phyloP scores from a whole-genome alignment of 2,888 invertebrate genomes.

The Drosophila austrosaltans region DNA sequence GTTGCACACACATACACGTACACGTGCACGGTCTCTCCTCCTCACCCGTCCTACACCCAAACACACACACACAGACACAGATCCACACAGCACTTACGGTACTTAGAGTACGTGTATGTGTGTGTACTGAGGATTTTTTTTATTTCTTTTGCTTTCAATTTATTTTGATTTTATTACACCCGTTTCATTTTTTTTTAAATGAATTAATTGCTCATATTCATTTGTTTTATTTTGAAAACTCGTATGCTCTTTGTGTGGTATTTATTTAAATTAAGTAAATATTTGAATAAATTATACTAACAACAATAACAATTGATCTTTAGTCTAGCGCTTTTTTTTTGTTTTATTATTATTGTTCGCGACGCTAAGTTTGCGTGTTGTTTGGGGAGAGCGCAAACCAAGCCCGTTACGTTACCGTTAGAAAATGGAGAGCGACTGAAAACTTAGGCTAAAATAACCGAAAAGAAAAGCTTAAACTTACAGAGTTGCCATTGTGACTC shows the following conservation, averaged over 20 bases:
- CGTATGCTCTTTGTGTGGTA: slow-evolving; percentile 13
- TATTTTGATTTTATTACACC: slow-evolving; percentile 70
- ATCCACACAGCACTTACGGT: slow-evolving; percentile 50
- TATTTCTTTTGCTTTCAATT: slow-evolving; percentile 60
- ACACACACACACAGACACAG: slow-evolving; percentile 23
- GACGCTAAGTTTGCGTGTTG: slow-evolving; percentile 41
- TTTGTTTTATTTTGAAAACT: slow-evolving; percentile 5
- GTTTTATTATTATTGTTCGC: slow-evolving; percentile 71
- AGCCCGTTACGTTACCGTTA: slow-evolving; percentile 63
- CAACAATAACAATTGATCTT: slow-evolving; percentile 49
- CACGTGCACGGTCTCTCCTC: slow-evolving; percentile 4
- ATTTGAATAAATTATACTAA: slow-evolving; percentile 21
- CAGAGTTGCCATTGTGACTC: background rate
- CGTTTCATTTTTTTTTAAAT: slow-evolving; percentile 24
- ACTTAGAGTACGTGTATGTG: slow-evolving; percentile 16
- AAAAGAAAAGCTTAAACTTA: slow-evolving; percentile 47
- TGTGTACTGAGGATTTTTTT: slow-evolving; percentile 62
- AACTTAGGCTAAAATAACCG: slow-evolving; percentile 12
- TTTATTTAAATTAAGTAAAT: slow-evolving; percentile 35
- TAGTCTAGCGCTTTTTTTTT: slow-evolving; percentile 60
- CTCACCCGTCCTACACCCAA: slow-evolving; percentile 19
- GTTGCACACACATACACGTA: slow-evolving; percentile 46
- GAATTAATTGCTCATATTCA: slow-evolving; percentile 5
- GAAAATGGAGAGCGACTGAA: slow-evolving; percentile 38
- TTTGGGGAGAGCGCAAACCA: slow-evolving; percentile 36